A percentile compares a stretch with the other conserved stretches of the same genome.
Conservation (phyloP, 2,888 invertebrate genomes). For the Embidobia sp. region DNA sequence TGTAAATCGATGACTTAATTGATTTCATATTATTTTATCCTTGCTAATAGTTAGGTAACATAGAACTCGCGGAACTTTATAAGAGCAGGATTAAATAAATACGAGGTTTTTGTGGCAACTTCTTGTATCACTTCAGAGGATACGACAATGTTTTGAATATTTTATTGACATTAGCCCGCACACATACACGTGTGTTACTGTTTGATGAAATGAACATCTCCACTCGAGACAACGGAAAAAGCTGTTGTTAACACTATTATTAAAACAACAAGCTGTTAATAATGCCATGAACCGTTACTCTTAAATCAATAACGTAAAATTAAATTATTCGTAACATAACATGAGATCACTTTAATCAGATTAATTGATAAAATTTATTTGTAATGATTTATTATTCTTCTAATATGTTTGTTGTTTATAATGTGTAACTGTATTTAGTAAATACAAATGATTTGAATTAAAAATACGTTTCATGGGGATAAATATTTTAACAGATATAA, state of each 20-base stretch:
- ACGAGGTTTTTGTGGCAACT: slow-evolving; percentile 42
- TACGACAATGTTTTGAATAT: slow-evolving; percentile 38
- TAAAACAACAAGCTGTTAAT: too few species aligned
- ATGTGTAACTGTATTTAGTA: too few species aligned
- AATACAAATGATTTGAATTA: too few species aligned
- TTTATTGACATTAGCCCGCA: slow-evolving; percentile 22
- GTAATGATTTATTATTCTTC: too few species aligned
- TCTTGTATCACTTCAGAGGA: slow-evolving; percentile 33
- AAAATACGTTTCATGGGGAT: too few species aligned
- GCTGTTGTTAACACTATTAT: too few species aligned
- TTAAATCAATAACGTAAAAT: not conserved
- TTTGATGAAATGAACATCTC: slow-evolving; percentile 17
- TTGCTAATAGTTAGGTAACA: slow-evolving; percentile 53
- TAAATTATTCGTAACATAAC: slow-evolving; percentile 12
- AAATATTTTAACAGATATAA: too few species aligned
- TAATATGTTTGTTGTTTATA: too few species aligned
- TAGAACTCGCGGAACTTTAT: slow-evolving; percentile 32
- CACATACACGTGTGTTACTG: not conserved
- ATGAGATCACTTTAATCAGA: too few species aligned
- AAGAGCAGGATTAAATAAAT: slow-evolving; percentile 49
- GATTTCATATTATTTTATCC: slow-evolving; percentile 58
- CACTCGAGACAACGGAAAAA: slow-evolving; percentile 1
- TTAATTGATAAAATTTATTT: too few species aligned
- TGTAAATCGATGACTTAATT: slow-evolving; percentile 64
- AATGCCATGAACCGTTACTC: slow-evolving; percentile 13